Conservation (phyloP, 2,888 invertebrate genomes). For the Acronicta psi region DNA sequence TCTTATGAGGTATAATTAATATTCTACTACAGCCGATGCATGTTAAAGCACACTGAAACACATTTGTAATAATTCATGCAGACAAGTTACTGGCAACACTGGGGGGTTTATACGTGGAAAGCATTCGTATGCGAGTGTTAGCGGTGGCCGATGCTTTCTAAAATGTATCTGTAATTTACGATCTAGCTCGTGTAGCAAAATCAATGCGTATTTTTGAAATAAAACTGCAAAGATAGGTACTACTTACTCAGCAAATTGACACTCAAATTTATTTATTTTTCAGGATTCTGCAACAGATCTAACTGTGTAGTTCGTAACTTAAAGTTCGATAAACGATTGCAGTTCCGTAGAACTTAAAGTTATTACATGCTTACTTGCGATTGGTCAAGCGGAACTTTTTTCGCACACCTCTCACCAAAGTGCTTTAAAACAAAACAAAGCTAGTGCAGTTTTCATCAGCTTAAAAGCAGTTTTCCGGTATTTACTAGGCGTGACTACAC, state of each 20-base stretch:
- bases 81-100: not conserved
- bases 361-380: not conserved
- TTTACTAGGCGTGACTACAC: conserved; percentile 40
- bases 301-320: not conserved
- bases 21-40: no score
- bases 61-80: conserved; percentile 17
- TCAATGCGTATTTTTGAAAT: conserved; percentile 9
- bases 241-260: conserved; percentile 21
- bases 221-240: conserved; percentile 8
- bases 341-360: not conserved
- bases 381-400: conserved; percentile 7
- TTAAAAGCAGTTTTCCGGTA: conserved; percentile 51
- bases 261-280: conserved; percentile 9
- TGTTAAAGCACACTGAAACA: not conserved
- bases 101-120: conserved; percentile 10
- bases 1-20: no score
- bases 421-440: conserved; percentile 23
- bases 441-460: conserved; percentile 38
- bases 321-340: conserved; percentile 10
- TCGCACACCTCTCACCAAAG: not conserved
- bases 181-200: conserved; percentile 3
- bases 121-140: conserved; percentile 12
- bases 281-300: not conserved
- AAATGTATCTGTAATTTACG: conserved; percentile 26
- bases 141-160: not conserved